Conservation (phyloP, 2,888 invertebrate species). For the Mimachlamys varia region DNA sequence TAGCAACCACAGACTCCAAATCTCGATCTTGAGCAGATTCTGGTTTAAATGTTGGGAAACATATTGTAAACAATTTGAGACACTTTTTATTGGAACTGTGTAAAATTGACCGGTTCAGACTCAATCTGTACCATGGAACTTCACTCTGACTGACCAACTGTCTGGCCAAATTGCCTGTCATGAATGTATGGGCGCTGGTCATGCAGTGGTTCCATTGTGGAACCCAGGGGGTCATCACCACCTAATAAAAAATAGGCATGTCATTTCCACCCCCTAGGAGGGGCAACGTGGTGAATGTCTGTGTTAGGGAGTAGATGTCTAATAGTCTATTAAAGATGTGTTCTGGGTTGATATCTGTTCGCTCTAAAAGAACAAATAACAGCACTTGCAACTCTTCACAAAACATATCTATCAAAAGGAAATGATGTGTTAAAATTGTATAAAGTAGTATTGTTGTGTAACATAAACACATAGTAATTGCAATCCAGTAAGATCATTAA, state of each 20-base stretch:
- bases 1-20: too few species aligned
- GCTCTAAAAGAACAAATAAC: neutral
- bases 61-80: too few species aligned
- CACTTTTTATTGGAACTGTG: neutral
- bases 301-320: neutral
- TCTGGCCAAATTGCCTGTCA: conserved; percentile 20
- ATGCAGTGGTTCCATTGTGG: neutral
- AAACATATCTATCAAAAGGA: too few species aligned
- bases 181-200: neutral
- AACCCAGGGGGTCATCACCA: conserved; percentile 8
- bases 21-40: too few species aligned
- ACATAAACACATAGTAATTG: too few species aligned
- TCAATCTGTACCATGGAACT: neutral
- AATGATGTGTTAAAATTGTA: too few species aligned
- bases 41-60: too few species aligned
- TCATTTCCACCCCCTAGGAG: neutral
- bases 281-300: neutral
- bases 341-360: too few species aligned
- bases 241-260: conserved; percentile 8
- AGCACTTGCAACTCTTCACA: neutral
- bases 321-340: neutral
- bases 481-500: too few species aligned
- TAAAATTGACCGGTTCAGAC: neutral
- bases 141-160: conserved; percentile 36
- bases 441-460: too few species aligned